Percentiles rank a stretch among this genome's conserved stretches.
phyloP scores from a whole-genome alignment of 2,797 vertebrate species.

The Rhyacichthys aspro region DNA sequence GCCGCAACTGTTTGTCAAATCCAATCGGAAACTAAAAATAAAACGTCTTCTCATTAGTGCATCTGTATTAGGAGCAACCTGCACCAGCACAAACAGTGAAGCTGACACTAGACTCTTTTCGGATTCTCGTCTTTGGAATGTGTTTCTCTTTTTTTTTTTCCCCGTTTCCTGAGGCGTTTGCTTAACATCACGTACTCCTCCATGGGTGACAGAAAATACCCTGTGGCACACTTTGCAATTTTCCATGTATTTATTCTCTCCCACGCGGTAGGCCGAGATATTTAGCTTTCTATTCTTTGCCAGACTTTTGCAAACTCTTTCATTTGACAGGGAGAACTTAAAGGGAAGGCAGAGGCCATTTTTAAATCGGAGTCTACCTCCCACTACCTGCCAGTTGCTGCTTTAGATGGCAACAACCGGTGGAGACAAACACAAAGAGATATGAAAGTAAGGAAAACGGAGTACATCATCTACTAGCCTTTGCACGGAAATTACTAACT shows the following conservation, averaged over 20 bases:
- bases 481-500: background rate
- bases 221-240: conserved; percentile 46
- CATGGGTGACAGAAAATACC: conserved; percentile 59
- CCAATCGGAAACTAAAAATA: background rate
- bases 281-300: conserved; percentile 38
- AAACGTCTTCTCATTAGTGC: conserved; percentile 11
- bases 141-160: too few species aligned
- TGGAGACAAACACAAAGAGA: conserved; percentile 8
- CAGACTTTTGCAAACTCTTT: conserved; percentile 51
- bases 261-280: conserved; percentile 36
- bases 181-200: conserved; percentile 51
- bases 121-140: conserved; percentile 15
- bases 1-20: background rate
- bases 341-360: conserved; percentile 46
- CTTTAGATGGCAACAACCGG: conserved; percentile 25
- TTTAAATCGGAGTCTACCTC: conserved; percentile 52
- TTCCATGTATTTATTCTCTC: conserved; percentile 52
- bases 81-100: conserved; percentile 10
- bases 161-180: conserved; percentile 46
- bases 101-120: conserved; percentile 7
- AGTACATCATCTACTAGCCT: background rate
- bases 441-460: background rate
- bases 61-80: conserved; percentile 4
- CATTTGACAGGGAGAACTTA: conserved; percentile 35
- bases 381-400: conserved; percentile 45